Evolutionary conservation across 2,113 vertebrate genomes (phyloP), one percentile per base, ranked within the genome.

Genomic region (Crotalus viridis): DNA sequence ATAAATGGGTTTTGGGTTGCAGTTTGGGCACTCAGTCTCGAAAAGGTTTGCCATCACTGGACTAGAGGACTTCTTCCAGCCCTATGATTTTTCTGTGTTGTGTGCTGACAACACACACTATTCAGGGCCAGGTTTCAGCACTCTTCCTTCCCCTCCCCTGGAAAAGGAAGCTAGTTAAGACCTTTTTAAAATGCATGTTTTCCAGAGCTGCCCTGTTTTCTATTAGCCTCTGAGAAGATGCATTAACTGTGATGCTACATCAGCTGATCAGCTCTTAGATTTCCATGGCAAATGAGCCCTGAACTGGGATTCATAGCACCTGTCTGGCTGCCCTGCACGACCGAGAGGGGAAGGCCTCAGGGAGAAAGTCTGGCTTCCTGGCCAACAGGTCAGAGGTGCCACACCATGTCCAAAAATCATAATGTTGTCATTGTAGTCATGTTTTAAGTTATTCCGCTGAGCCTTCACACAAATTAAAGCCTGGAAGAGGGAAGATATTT

Each of bases 241-340:
- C 55, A 52, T 61, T 85, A 57, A 39, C 8, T 24, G 33, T 54
- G 64, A 55, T 85, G 90, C 48, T 85, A 61, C 51, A 33, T 91
- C 93, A 89, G 64, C 87, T 61, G 93, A 89, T 54, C 39, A 85
- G 33, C 24, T 85, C 54, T 89, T 43, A 64, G n/a, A 51, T 93
- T 87, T 51, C n/a, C 54, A 54, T 88, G 52, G 52, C 89, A 90
- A 81, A 81, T 39, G 87, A 54, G 15, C 10, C 10, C 15, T 19
- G 43, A 21, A 51, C 13, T 85, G 93, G 22, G 46, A 89, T 86
- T 86, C n/a, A 4, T 55, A 81, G 2, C 55, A 64, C 89, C 55
- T 54, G 81, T 22, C 28, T 52, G 46, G 17, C 88, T 92, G 64
- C 54, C 48, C 19, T 57, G 69, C 21, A 24, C 10, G 28, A 19